Percentiles rank a stretch among this genome's conserved stretches.
These are phyloP conservation scores for Chloroceryle aenea DNA, from an alignment of 2,113 vertebrate genomes.

Conservation along the genomic window DNA sequence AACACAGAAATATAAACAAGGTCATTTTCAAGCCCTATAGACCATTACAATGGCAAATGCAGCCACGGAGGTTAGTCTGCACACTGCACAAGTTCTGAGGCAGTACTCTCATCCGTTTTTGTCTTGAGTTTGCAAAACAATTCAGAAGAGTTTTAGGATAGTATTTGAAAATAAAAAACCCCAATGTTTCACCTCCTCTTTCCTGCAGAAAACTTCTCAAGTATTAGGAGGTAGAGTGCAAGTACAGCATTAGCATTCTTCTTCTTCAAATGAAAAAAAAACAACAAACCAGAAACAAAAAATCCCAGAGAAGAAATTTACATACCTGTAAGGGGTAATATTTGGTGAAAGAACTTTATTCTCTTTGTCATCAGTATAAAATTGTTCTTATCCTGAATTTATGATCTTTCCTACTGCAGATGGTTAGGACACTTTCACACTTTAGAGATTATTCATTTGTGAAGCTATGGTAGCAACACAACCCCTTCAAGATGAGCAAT, in stretches of 20 bases:
- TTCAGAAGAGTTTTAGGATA: background rate
- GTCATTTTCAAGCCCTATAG: background rate
- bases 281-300: background rate
- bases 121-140: background rate
- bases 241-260: background rate
- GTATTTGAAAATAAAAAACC: background rate
- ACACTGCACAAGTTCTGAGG: background rate
- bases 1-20: background rate
- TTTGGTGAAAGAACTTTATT: background rate
- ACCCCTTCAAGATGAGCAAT: background rate
- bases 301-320: background rate
- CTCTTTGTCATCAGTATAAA: background rate
- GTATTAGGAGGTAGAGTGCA: background rate
- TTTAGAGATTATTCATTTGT: background rate
- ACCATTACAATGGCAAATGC: background rate
- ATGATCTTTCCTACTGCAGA: background rate
- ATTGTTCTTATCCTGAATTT: background rate
- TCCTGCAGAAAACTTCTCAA: background rate
- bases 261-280: background rate
- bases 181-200: background rate
- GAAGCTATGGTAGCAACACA: background rate
- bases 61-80: background rate
- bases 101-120: background rate
- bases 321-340: background rate
- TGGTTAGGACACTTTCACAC: background rate